Conservation (phyloP, 2,888 invertebrate species). For the Drosophila trichaetosa region DNA sequence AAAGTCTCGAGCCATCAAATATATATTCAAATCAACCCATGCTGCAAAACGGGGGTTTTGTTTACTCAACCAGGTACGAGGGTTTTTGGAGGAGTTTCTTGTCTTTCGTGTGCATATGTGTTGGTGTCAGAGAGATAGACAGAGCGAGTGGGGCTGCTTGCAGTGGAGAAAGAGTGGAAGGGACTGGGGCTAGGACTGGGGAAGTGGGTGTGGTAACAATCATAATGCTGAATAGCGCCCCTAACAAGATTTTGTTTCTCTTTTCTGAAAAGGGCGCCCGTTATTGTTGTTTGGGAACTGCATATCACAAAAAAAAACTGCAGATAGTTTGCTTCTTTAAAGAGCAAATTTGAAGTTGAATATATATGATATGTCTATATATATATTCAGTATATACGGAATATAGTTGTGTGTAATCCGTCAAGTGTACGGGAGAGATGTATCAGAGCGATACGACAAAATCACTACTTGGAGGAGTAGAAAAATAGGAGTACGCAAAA, state of each 20-base stretch:
- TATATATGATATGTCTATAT: constrained; percentile 11
- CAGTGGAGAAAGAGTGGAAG: neutral
- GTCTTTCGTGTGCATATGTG: constrained; percentile 41
- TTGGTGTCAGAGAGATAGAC: constrained; percentile 18
- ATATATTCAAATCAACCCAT: constrained; percentile 58
- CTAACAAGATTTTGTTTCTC: constrained; percentile 61
- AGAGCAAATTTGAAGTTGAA: constrained; percentile 43
- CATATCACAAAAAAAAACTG: constrained; percentile 1
- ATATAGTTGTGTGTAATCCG: constrained; percentile 69
- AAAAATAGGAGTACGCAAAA: constrained; percentile 58
- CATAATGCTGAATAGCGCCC: constrained; percentile 70
- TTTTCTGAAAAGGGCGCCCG: constrained; percentile 68
- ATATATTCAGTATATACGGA: constrained; percentile 55
- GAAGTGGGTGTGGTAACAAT: constrained; percentile 19
- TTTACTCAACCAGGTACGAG: constrained; percentile 23
- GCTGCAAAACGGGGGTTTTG: constrained; percentile 48
- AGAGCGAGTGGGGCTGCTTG: constrained; percentile 21
- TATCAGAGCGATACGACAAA: constrained; percentile 34
- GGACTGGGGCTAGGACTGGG: neutral
- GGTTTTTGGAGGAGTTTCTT: constrained; percentile 14
- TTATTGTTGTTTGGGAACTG: constrained; percentile 34
- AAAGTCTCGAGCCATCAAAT: constrained; percentile 26
- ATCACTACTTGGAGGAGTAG: constrained; percentile 59
- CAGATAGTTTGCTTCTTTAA: constrained; percentile 2
- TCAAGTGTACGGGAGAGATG: constrained; percentile 60